A percentile compares a stretch with the other conserved stretches of the same genome.
phyloP scores from a whole-genome alignment of 2,888 invertebrate genomes.

The Corbicula japonica region DNA sequence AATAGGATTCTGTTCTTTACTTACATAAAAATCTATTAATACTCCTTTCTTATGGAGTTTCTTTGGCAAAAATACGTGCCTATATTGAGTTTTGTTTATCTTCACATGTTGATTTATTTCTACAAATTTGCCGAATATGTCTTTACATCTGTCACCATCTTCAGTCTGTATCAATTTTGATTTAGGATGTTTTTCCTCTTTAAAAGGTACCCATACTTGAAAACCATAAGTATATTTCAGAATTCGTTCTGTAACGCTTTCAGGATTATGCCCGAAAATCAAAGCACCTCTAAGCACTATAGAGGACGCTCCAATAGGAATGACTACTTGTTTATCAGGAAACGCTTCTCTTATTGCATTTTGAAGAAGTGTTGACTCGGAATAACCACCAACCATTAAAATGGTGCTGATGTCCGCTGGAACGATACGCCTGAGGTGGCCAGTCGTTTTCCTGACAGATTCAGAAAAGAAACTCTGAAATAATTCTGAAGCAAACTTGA shows the following conservation, averaged over 20 bases:
- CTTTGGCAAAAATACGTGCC: neutral
- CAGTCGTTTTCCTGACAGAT: too few species aligned
- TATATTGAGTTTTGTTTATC: conserved; percentile 5
- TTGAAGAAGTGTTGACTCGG: neutral
- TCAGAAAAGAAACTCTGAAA: too few species aligned
- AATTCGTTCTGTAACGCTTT: neutral
- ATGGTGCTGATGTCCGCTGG: too few species aligned
- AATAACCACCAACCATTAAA: conserved; percentile 1
- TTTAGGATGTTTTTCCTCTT: neutral
- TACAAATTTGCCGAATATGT: conserved; percentile 24
- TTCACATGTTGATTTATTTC: conserved; percentile 25
- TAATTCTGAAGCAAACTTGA: too few species aligned
- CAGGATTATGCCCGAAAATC: neutral
- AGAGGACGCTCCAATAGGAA: neutral
- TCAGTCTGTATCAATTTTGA: neutral
- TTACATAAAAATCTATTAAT: conserved; percentile 21
- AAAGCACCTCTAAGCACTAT: neutral
- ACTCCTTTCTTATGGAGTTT: conserved; percentile 3
- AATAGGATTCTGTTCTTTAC: conserved; percentile 10
- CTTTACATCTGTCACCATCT: conserved; percentile 4
- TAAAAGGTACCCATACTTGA: neutral
- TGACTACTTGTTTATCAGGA: neutral
- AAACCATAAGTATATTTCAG: neutral
- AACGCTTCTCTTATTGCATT: neutral
- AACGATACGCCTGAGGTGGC: too few species aligned